Conservation (phyloP, 92 coral and sea anemone genomes). For the Zoanthus sociatus region DNA sequence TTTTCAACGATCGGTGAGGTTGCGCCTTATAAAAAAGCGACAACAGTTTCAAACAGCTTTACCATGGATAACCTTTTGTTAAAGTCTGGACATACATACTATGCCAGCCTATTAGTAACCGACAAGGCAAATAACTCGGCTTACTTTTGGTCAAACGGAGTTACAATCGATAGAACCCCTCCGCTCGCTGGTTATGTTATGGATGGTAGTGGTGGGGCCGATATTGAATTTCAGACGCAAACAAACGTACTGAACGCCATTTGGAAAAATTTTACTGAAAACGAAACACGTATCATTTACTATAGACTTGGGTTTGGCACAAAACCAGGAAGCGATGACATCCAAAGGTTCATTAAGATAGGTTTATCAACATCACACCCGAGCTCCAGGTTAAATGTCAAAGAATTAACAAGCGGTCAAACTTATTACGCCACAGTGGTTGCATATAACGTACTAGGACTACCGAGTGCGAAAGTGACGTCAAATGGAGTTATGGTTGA, state of each 20-base stretch:
- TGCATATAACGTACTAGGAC: constrained; percentile 84
- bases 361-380: constrained; percentile 79
- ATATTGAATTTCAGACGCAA: constrained; percentile 73
- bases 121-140: constrained; percentile 91
- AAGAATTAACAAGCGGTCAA: constrained; percentile 77
- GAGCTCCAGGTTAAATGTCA: constrained; percentile 79
- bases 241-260: constrained; percentile 82
- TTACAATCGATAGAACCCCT: constrained; percentile 80
- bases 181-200: constrained; percentile 79
- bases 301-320: constrained; percentile 93
- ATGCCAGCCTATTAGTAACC: constrained; percentile 76
- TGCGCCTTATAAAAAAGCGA: constrained; percentile 59
- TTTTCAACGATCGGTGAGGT: constrained; percentile 69
- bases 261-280: constrained; percentile 87
- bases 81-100: constrained; percentile 76
- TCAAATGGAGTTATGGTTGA: constrained; percentile 90
- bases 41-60: constrained; percentile 62
- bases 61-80: constrained; percentile 76
- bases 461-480: constrained; percentile 79
- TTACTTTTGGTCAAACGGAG: constrained; percentile 79
- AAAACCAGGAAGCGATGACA: constrained; percentile 67
- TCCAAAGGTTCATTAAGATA: constrained; percentile 85
- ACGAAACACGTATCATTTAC: constrained; percentile 77
- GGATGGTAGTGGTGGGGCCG: constrained; percentile 74
- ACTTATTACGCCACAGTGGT: constrained; percentile 85